Base-by-base conservation (phyloP, 2,797 vertebrate species). In the Tokudaia muenninki region DNA sequence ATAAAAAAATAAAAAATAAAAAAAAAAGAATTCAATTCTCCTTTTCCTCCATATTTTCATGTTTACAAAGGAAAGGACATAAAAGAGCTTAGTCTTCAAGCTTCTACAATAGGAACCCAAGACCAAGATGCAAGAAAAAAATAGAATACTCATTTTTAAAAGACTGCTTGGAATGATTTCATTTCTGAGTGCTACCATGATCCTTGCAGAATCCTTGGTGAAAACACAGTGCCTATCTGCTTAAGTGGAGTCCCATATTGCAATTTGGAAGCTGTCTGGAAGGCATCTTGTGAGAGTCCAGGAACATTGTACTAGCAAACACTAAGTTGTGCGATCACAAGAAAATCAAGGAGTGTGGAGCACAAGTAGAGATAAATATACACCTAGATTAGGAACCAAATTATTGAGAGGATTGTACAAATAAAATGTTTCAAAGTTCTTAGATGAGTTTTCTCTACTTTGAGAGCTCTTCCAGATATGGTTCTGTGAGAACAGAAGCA, bases 1-100 rank as follows among this genome's bases (percentile, higher is more conserved):
- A n/a, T n/a, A n/a, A n/a, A n/a, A n/a, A n/a, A n/a, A n/a, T n/a
- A n/a, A n/a, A n/a, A n/a, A n/a, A n/a, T n/a, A n/a, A n/a, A n/a
- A n/a, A n/a, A n/a, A n/a, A n/a, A n/a, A 90, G 31, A 93, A 93
- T 79, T 82, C 92, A 93, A 94, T 67, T 83, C 52, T 84, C 77
- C 50, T 29, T 72, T 89, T 95, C 80, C 19, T 50, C 59, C 37
- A 47, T 47, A 82, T 86, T 84, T 75, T 77, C 78, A 92, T 87
- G 4, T 19, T 61, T 67, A 59, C 6, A 77, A 89, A 86, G 16
- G 29, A 96, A 44, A 96, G 79, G 59, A 44, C 1, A 78, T 78
- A 11, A 47, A 81, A n/a, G 9, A 44, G 7, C 37, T 82, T 63
- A 14, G n/a, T 81, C 93, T 88, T 91, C 13, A 29, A 86, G 93